phyloP scores from a whole-genome alignment of 2,888 invertebrate species.

The Enchytraeus crypticus region DNA sequence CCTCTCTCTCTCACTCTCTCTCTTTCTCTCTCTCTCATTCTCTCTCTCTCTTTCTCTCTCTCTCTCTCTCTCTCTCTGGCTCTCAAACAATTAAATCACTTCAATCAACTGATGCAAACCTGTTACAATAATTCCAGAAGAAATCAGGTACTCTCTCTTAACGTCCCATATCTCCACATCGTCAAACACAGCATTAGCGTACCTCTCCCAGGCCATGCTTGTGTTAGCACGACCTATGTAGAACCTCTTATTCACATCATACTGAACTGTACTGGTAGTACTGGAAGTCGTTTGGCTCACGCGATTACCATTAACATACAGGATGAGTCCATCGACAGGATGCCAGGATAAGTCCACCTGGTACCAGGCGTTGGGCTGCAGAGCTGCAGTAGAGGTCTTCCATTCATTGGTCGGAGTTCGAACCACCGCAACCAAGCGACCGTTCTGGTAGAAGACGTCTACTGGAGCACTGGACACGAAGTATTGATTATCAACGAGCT shows the following conservation, averaged over 20 bases:
- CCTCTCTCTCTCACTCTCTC: too few species aligned
- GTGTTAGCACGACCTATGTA: constrained; percentile 21
- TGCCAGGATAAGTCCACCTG: constrained; percentile 43
- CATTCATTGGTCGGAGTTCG: constrained; percentile 35
- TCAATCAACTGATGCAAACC: too few species aligned
- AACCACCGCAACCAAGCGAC: constrained; percentile 35
- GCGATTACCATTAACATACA: constrained; percentile 36
- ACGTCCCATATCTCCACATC: constrained; percentile 32
- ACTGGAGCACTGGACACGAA: constrained; percentile 42
- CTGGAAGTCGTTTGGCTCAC: constrained; percentile 26
- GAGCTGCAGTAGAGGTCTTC: constrained; percentile 26
- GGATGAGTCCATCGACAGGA: constrained; percentile 34
- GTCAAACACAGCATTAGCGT: constrained; percentile 34
- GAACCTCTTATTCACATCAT: constrained; percentile 13
- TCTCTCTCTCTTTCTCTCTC: too few species aligned
- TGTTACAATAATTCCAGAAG: constrained; percentile 14
- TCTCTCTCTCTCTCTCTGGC: too few species aligned
- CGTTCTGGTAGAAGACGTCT: constrained; percentile 38
- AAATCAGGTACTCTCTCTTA: constrained; percentile 25
- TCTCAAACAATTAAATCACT: too few species aligned
- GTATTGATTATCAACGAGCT: constrained; percentile 36
- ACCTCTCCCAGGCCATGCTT: constrained; percentile 30
- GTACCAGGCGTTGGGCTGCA: constrained; percentile 27
- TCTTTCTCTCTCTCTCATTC: too few species aligned
- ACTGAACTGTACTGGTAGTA: neutral